Base-by-base conservation (phyloP, 1,140 invertebrate species). In the Anoplolepis gracilipes region DNA sequence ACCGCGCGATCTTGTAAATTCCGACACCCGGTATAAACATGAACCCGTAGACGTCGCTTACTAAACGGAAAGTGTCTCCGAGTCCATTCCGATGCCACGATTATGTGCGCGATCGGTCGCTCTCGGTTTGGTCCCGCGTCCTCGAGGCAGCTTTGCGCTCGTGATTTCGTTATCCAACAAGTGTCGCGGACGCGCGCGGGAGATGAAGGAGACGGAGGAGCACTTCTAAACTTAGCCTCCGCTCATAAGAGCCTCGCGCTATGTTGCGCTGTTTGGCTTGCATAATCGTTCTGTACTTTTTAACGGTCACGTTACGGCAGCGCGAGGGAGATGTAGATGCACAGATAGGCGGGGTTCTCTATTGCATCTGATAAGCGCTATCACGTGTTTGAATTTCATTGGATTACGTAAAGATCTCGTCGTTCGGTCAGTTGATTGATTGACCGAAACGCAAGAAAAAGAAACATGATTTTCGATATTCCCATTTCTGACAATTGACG, bases 221-320 rank as follows among this genome's bases (percentile, higher is more conserved):
- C 11, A 36, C 36, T 85, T 92, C 92, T 93, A 93, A 93, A 93
- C 91, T 93, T 92, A 92, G 90, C 89, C 78, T 87, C 72, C 39
- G 64, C 82, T 91, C 87, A 89, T 90, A 91, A 90, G 91, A 90
- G 90, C 70, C 84, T 42, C 36, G 59, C 77, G 81, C 30, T 85
- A 85, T 79, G 85, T 76, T n/a, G n/a, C 78, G 72, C 84, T 72
- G 65, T 28, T 42, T n/a, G 55, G 85, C 90, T 93, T 93, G 92
- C 91, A 87, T 93, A 93, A 93, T 93, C 90, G 88, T 87, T 92
- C 85, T 85, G 73, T 90, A 90, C 75, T 89, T 90, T 90, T 90
- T 87, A 90, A 89, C 59, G 46, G 10, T 22, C 46, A 67, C 33
- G 42, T 46, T 11, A 33, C 16, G 42, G 10, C 11, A 13, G 16